Percentiles rank a stretch among this genome's conserved stretches.
Evolutionary conservation across 2,797 vertebrate genomes (phyloP).

Genomic region (Rhyacichthys aspro): DNA sequence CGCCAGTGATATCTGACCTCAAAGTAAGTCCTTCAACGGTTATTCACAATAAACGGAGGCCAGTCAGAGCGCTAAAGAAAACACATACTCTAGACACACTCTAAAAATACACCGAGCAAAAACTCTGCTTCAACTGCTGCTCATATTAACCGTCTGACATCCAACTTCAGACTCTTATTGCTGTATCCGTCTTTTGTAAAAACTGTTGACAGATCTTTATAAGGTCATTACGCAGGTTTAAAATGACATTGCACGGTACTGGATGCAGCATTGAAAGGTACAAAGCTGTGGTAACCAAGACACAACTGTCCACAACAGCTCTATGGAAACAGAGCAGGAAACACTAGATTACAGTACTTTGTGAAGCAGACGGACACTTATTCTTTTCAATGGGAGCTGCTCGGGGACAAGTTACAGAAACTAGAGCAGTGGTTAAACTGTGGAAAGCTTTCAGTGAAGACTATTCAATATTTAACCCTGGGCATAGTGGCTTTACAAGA

Average conservation of each 20-base stretch:
- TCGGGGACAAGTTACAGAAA: constrained; percentile 31
- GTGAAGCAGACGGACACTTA: neutral
- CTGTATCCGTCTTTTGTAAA: too few species aligned
- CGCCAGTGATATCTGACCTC: constrained; percentile 69
- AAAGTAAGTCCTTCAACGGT: constrained; percentile 45
- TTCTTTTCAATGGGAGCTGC: constrained; percentile 7
- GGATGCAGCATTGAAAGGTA: neutral
- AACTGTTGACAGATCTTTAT: too few species aligned
- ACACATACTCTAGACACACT: constrained; percentile 67
- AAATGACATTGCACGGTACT: too few species aligned
- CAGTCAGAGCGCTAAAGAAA: constrained; percentile 66
- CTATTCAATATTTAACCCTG: constrained; percentile 65
- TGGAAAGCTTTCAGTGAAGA: too few species aligned
- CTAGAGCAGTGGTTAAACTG: constrained; percentile 38
- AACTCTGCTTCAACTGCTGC: constrained; percentile 33
- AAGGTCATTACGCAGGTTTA: too few species aligned
- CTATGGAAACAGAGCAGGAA: too few species aligned
- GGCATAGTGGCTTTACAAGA: constrained; percentile 46
- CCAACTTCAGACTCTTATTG: too few species aligned
- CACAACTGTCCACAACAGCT: constrained; percentile 25
- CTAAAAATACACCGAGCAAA: constrained; percentile 70
- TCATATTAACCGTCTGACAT: too few species aligned
- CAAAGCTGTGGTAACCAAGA: constrained; percentile 21
- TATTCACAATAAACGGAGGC: constrained; percentile 68
- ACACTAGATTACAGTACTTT: too few species aligned